Percentiles rank a stretch among this genome's conserved stretches.
phyloP scores from a whole-genome alignment of 2,888 invertebrate genomes.

The Corythucha ciliata region DNA sequence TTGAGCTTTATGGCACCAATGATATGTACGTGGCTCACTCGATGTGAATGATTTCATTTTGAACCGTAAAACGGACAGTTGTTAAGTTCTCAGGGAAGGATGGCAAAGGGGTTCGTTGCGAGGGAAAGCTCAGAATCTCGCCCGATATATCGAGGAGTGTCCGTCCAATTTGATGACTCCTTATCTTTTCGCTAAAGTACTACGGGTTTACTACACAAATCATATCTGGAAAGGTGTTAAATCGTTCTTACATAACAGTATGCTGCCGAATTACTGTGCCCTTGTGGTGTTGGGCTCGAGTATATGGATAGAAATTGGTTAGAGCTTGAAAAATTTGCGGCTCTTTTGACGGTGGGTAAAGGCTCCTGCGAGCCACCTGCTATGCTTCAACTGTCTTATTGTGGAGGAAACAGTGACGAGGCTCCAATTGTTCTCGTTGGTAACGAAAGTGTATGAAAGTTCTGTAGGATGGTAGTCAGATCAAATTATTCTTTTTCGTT shows the following conservation, averaged over 20 bases:
- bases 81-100: conserved; percentile 14
- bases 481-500: conserved; percentile 9
- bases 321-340: conserved; percentile 52
- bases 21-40: conserved; percentile 21
- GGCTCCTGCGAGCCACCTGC: conserved; percentile 58
- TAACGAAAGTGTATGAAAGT: conserved; percentile 38
- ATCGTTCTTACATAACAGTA: conserved; percentile 35
- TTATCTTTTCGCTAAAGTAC: conserved; percentile 34
- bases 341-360: conserved; percentile 44
- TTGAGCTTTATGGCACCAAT: conserved; percentile 24
- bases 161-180: conserved; percentile 30
- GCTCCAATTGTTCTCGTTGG: conserved; percentile 58
- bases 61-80: neutral
- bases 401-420: conserved; percentile 43
- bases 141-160: conserved; percentile 27
- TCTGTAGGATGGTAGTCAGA: neutral
- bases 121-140: conserved; percentile 25
- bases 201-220: neutral
- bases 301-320: conserved; percentile 55
- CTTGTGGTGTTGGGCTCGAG: conserved; percentile 39
- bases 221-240: neutral
- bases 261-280: conserved; percentile 51
- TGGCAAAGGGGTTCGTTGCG: conserved; percentile 23
- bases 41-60: neutral
- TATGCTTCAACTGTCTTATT: conserved; percentile 55